Base-by-base conservation (phyloP, 1,140 invertebrate species). In the Ephestia elutella region DNA sequence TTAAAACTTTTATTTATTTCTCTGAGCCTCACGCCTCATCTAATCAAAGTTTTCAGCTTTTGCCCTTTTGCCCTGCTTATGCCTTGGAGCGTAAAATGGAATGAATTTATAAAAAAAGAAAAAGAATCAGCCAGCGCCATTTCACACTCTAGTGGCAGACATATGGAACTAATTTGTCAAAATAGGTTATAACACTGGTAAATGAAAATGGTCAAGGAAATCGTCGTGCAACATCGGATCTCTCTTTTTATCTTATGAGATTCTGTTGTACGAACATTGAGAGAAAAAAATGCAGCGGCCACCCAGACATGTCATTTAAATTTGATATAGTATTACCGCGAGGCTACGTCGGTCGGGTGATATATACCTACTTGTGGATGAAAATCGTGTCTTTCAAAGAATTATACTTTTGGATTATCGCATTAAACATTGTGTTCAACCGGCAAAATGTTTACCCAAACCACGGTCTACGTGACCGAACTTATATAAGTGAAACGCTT, bases 101-200 rank as follows among this genome's bases (percentile, higher is more conserved):
- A 67, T 61, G 65, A 49, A 19, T 5, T 60, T 67, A 72, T 75
- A 25, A 25, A 73, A 77, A 69, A 65, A 58, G 49, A 65, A 70
- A 66, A n/a, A n/a, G n/a, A n/a, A n/a, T n/a, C n/a, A n/a, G n/a
- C n/a, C 61, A 80, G 73, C 79, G 80, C 79, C 68, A 67, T 70
- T 70, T 73, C 62, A 71, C 67, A 75, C 55, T 68, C 81, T 81
- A 65, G 80, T 72, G 82, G 82, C 69, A 82, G 81, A 84, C 83
- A 75, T 66, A 74, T 19, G 49, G 73, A 20, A 84, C 78, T 84
- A 86, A 79, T 79, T 85, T 83, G 83, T 85, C 83, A 86, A 86
- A 86, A 86, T 86, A 86, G 79, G 76, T 71, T 86, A 78, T 72
- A 66, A 81, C 48, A 50, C 80, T 57, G 64, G 68, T 65, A 79